Evolutionary conservation across 2,888 invertebrate genomes (phyloP).

Genomic region (Eupithecia subfuscata): DNA sequence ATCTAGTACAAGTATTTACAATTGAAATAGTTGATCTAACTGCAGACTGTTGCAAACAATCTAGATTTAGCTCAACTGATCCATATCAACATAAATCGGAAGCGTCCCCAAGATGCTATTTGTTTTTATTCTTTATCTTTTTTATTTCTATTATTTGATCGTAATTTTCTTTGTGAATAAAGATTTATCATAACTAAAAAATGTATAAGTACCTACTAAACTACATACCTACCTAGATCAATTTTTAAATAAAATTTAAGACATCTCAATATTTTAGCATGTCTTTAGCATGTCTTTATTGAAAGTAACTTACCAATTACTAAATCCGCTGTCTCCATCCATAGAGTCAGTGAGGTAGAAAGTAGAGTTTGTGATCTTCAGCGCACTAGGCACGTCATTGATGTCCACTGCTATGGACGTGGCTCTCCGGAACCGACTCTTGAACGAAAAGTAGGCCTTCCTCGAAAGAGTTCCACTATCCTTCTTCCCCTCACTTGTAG

Average conservation of each 20-base stretch:
- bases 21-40: not conserved
- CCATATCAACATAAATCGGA: not conserved
- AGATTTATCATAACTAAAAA: too few species aligned
- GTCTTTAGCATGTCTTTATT: not conserved
- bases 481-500: slow-evolving; percentile 70
- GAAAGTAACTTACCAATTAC: slow-evolving; percentile 72
- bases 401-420: slow-evolving; percentile 83
- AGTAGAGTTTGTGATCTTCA: slow-evolving; percentile 86
- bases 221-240: too few species aligned
- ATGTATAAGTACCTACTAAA: too few species aligned
- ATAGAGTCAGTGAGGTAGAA: slow-evolving; percentile 89
- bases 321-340: slow-evolving; percentile 86
- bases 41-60: not conserved
- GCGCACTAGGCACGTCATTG: slow-evolving; percentile 80
- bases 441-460: slow-evolving; percentile 83
- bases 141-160: too few species aligned
- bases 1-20: not conserved
- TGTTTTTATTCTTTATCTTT: too few species aligned
- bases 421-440: slow-evolving; percentile 86
- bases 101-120: not conserved
- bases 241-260: too few species aligned
- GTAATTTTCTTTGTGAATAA: too few species aligned
- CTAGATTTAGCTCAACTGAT: not conserved
- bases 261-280: too few species aligned
- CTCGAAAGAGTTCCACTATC: slow-evolving; percentile 74